These are phyloP conservation scores for Grantiella picta DNA, from an alignment of 2,113 vertebrate species.

Conservation along the genomic window DNA sequence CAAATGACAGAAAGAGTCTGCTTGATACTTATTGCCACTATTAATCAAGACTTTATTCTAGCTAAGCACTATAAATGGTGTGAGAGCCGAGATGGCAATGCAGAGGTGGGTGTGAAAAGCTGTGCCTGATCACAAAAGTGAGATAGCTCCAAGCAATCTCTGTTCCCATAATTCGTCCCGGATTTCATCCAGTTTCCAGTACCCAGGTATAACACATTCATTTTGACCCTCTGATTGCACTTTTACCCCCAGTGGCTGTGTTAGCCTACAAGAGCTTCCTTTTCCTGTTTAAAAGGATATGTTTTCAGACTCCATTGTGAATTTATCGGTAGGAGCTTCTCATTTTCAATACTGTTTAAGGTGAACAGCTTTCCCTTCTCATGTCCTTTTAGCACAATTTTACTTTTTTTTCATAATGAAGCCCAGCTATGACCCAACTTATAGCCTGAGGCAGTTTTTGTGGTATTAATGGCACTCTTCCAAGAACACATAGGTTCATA, in stretches of 20 bases:
- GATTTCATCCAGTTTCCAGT: not conserved
- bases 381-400: not conserved
- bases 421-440: not conserved
- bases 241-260: not conserved
- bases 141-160: not conserved
- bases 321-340: not conserved
- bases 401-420: not conserved
- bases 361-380: not conserved
- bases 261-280: not conserved
- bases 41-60: not conserved
- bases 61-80: not conserved
- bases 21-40: not conserved
- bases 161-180: not conserved
- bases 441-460: not conserved
- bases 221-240: not conserved
- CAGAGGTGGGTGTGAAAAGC: not conserved
- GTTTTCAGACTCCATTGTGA: not conserved
- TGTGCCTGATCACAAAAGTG: not conserved
- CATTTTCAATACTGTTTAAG: not conserved
- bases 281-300: not conserved
- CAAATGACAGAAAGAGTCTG: not conserved
- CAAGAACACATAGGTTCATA: not conserved
- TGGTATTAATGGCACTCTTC: not conserved
- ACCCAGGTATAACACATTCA: not conserved
- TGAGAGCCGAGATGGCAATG: not conserved